A percentile compares a stretch with the other conserved stretches of the same genome.
phyloP scores from a whole-genome alignment of 2,113 vertebrate species.

The Proterorhinus semilunaris region DNA sequence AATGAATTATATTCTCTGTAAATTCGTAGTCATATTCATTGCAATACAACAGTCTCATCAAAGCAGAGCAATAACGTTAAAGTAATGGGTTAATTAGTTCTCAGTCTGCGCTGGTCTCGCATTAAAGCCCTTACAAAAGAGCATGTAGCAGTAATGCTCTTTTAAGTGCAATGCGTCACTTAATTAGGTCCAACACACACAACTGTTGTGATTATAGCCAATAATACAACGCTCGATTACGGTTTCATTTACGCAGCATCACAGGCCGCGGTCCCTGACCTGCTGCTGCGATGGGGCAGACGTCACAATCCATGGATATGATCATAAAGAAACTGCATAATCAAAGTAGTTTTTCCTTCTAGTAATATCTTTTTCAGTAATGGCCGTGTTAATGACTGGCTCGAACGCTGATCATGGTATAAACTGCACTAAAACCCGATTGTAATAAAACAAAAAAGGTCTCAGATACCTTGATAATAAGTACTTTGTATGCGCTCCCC shows the following conservation, averaged over 20 bases:
- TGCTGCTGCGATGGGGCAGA: conserved; percentile 10
- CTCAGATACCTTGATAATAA: too few relatives aligned
- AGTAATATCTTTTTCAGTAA: not conserved
- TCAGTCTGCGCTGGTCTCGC: conserved; percentile 53
- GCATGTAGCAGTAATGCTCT: conserved; percentile 62
- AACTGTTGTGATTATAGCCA: conserved; percentile 56
- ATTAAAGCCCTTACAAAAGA: conserved; percentile 72
- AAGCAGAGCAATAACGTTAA: conserved; percentile 58
- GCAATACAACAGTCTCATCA: conserved; percentile 53
- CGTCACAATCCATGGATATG: conserved; percentile 14
- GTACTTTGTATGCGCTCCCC: too few relatives aligned
- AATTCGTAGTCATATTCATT: conserved; percentile 45
- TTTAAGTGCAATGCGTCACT: conserved; percentile 72
- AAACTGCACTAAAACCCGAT: conserved; percentile 40
- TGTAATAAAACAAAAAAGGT: too few relatives aligned
- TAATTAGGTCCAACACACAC: conserved; percentile 66
- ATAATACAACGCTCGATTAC: conserved; percentile 67
- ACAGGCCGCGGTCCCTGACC: conserved; percentile 46
- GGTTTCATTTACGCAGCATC: conserved; percentile 58
- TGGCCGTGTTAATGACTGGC: conserved; percentile 49
- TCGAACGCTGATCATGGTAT: conserved; percentile 42
- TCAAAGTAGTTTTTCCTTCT: conserved; percentile 13
- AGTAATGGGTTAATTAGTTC: conserved; percentile 70
- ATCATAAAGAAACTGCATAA: not conserved
- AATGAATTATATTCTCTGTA: conserved; percentile 46